Evolutionary conservation across 2,113 vertebrate species (phyloP), one percentile per base, ranked within the genome.

Genomic region (Symphodus melops): DNA sequence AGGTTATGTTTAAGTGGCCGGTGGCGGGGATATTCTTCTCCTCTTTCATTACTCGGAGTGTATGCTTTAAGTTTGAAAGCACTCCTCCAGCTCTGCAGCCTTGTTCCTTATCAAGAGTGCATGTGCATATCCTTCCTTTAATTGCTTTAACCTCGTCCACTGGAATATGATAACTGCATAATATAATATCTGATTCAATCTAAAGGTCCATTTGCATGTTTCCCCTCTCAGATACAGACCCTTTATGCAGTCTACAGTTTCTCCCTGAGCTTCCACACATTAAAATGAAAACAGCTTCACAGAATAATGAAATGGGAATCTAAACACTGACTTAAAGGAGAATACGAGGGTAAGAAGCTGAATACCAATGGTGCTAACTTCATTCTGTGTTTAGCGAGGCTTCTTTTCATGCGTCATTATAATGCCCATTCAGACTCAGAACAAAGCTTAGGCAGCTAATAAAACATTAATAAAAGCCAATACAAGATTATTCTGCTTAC

Each of bases 401-500:
- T 68, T 88, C 54, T 82, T 69, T 88, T 84, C 57, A 72, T 66
- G 53, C 62, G 41, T 56, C 61, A 80, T 68, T 58, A 88, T 85
- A 65, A 85, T 58, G 72, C 51, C 68, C 72, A 69, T 88, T 89
- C 76, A 86, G 13, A 61, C 62, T 33, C 67, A 66, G 77, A 82
- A 87, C 82, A 91, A 86, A 88, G 83, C 69, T 41, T 25, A 9
- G 55, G 52, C 75, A 75, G 81, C 76, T 88, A 85, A 89, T 87
- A 87, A 90, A 87, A 90, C 85, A 86, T 68, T 87, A 75, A 81
- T 86, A 85, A 72, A 62, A 70, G 79, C 75, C 68, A 78, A 83
- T 70, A 60, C 44, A 61, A 77, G 61, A 85, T 74, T 88, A 64
- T 77, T 78, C 57, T 80, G 52, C 80, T 21, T 61, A 76, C 67